Percentiles rank a stretch among this genome's conserved stretches.
Conservation (phyloP, 2,113 vertebrate genomes). For the Hippocampus guttulatus region DNA sequence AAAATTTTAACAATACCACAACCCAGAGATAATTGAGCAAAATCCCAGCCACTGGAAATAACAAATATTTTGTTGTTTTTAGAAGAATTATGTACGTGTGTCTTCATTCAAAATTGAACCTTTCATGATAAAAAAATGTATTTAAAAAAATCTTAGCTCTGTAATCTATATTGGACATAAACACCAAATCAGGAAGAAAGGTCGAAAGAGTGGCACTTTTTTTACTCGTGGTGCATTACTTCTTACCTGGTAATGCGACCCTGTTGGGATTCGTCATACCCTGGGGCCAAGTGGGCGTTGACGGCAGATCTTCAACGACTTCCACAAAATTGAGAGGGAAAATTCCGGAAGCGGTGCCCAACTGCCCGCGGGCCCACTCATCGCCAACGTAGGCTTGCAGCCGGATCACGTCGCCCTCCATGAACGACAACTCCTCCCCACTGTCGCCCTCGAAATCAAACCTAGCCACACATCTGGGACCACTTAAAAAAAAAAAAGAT, state of each 20-base stretch:
- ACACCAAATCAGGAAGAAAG: too few relatives aligned
- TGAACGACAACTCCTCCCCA: conserved; percentile 86
- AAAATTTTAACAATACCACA: too few relatives aligned
- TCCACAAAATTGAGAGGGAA: conserved; percentile 94
- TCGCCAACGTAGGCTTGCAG: conserved; percentile 82
- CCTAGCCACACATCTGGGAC: conserved; percentile 81
- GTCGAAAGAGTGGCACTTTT: too few relatives aligned
- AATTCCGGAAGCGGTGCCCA: conserved; percentile 72
- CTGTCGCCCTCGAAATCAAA: conserved; percentile 90
- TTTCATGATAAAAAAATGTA: too few relatives aligned
- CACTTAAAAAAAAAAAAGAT: conserved; percentile 59
- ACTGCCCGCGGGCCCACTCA: conserved; percentile 87
- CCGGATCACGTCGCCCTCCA: conserved; percentile 84
- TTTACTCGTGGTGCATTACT: background rate
- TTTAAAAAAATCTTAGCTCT: background rate
- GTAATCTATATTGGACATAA: too few relatives aligned
- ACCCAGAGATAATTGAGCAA: too few relatives aligned
- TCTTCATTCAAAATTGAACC: too few relatives aligned
- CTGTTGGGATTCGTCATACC: conserved; percentile 12
- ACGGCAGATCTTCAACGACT: conserved; percentile 80
- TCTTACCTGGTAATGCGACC: conserved; percentile 59
- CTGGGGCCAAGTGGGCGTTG: conserved; percentile 28
- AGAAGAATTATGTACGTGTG: too few relatives aligned
- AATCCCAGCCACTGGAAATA: too few relatives aligned
- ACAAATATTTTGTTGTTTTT: too few relatives aligned